Base-by-base conservation (phyloP, 2,888 invertebrate genomes). In the Neoaliturus tenellus region DNA sequence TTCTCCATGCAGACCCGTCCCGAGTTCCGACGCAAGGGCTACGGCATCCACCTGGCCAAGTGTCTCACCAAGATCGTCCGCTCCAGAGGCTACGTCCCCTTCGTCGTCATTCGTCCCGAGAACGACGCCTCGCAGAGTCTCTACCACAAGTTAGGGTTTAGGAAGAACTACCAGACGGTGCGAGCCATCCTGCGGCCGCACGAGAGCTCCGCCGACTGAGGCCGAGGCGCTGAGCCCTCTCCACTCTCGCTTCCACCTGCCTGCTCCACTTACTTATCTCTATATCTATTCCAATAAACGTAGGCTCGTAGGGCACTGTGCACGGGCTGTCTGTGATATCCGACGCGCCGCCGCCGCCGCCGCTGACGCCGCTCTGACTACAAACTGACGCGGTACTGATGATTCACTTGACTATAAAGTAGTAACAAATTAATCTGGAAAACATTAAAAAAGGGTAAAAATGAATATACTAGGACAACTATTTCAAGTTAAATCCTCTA, bases 1-100 rank as follows among this genome's bases (percentile, higher is more conserved):
- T 97, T 97, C 92, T 96, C 96, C 80, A 97, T 97, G 97, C 96
- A 97, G 91, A 97, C 97, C 83, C 93, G 94, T 89, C 95, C 95
- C 78, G 94, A 95, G 90, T 94, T 94, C 90, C 93, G 95, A 86
- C 92, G 93, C 88, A 95, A 95, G 91, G 95, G 95, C 89, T 92
- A 91, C 86, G 96, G 96, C 87, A 95, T 95, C 87, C 94, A 94
- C 89, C 92, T 96, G 87, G 96, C 96, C 83, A 93, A 93, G 88
- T 92, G 93, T 85, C 92, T 95, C 86, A 94, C 94, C 83, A 92
- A 92, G 88, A 93, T 87, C 28, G 89, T 89, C 58, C 85, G 85
- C 55, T 84, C 85, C 81, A 93, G 95, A 82, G 95, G 96, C 86
- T 97, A 97, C 91, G 93, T 94, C 89, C 96, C 97, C 84, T 97